A percentile compares a stretch with the other conserved stretches of the same genome.
Conservation (phyloP, 2,888 invertebrate genomes). For the Suillia variegata region DNA sequence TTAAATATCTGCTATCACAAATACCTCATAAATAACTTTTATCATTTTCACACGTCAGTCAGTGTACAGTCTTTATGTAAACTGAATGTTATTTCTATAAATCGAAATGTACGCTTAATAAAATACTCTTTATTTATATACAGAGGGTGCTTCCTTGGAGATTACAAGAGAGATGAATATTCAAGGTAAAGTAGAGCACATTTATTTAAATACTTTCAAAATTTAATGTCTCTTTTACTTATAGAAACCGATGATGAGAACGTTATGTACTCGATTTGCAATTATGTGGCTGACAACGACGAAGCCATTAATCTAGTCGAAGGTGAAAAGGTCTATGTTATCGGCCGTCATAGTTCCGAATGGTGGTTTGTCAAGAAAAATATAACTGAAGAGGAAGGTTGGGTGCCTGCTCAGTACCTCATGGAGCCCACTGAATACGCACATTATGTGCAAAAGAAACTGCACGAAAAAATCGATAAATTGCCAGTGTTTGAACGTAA, state of each 20-base stretch:
- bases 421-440: conserved; percentile 83
- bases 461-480: conserved; percentile 90
- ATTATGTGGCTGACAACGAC: conserved; percentile 84
- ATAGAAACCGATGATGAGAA: conserved; percentile 69
- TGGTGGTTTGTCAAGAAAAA: conserved; percentile 94
- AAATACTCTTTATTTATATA: background rate
- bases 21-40: background rate
- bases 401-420: conserved; percentile 89
- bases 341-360: conserved; percentile 82
- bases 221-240: conserved; percentile 3
- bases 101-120: background rate
- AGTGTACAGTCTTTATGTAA: background rate
- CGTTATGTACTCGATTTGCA: conserved; percentile 80
- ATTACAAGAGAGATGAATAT: conserved; percentile 73
- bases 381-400: conserved; percentile 88
- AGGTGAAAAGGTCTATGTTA: conserved; percentile 84
- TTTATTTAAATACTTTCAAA: conserved; percentile 30
- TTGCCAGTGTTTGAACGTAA: conserved; percentile 91
- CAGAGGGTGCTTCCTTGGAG: conserved; percentile 76
- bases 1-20: background rate
- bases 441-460: conserved; percentile 82
- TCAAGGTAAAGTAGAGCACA: too few species aligned
- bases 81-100: background rate
- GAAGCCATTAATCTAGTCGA: conserved; percentile 89
- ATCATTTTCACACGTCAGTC: background rate